These are phyloP conservation scores for Naja naja DNA, from an alignment of 2,113 vertebrate genomes.

Conservation along the genomic window DNA sequence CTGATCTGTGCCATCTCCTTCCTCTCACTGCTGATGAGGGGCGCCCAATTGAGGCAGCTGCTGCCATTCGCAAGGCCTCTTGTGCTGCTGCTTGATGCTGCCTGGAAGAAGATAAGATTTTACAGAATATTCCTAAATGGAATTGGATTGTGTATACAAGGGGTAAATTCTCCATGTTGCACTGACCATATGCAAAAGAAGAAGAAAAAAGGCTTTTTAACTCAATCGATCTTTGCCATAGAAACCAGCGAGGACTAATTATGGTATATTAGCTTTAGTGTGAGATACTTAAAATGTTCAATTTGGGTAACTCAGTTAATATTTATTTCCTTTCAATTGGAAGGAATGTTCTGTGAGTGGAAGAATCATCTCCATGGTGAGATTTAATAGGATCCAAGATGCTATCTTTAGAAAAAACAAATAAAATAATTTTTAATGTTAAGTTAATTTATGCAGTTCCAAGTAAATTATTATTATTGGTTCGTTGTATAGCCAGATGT, in stretches of 20 bases:
- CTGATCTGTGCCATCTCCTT: not conserved
- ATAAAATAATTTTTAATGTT: not conserved
- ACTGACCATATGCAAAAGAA: not conserved
- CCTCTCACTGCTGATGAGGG: not conserved
- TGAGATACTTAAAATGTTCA: not conserved
- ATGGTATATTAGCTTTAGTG: not conserved
- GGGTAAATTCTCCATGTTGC: not conserved
- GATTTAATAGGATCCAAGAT: not conserved
- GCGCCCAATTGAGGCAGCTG: not conserved
- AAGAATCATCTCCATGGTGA: not conserved
- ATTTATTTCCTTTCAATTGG: not conserved
- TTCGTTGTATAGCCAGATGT: not conserved
- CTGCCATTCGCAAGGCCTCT: not conserved
- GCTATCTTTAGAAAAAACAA: not conserved
- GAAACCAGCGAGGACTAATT: not conserved
- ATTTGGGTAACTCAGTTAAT: not conserved
- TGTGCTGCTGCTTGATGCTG: not conserved
- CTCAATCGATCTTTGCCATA: not conserved
- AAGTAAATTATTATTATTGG: not conserved
- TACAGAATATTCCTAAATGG: not conserved
- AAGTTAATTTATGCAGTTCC: not conserved
- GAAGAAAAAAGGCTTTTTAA: not conserved
- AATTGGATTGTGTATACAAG: not conserved
- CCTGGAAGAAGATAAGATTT: not conserved
- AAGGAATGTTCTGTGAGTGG: not conserved